These are phyloP conservation scores for Bufo gargarizans DNA, from an alignment of 2,113 vertebrate species.

Conservation along the genomic window DNA sequence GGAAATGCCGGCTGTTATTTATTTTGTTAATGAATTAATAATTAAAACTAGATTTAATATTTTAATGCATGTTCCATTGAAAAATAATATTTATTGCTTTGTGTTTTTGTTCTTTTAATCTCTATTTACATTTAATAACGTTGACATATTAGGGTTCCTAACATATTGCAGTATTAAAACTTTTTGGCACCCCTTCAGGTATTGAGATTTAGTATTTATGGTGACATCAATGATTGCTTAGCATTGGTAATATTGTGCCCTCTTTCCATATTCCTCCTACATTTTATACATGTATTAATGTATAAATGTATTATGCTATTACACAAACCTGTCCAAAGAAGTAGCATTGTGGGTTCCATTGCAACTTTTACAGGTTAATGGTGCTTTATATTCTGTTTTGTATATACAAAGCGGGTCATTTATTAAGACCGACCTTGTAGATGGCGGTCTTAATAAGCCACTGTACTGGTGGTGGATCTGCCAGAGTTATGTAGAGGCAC, in stretches of 20 bases:
- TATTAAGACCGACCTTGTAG: no score
- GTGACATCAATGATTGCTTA: neutral
- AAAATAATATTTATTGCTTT: neutral
- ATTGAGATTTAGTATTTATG: neutral
- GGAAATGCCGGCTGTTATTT: neutral
- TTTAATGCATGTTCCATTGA: neutral
- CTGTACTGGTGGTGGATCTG: no score
- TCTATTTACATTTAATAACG: conserved; percentile 6
- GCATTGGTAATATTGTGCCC: neutral
- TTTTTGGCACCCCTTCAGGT: conserved; percentile 6
- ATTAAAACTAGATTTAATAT: neutral
- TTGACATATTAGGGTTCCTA: neutral
- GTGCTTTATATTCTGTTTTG: neutral
- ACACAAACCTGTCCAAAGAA: neutral
- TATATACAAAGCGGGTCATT: no score
- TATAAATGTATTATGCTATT: neutral
- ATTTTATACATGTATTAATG: neutral
- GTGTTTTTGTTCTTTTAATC: neutral
- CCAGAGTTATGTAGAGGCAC: no score
- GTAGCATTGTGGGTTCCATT: neutral
- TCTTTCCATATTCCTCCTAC: neutral
- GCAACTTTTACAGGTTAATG: neutral
- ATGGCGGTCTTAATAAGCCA: no score
- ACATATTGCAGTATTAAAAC: neutral
- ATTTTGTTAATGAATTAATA: neutral